Base-by-base conservation (phyloP, 2,113 vertebrate genomes). In the Corythornis madagascariensis region DNA sequence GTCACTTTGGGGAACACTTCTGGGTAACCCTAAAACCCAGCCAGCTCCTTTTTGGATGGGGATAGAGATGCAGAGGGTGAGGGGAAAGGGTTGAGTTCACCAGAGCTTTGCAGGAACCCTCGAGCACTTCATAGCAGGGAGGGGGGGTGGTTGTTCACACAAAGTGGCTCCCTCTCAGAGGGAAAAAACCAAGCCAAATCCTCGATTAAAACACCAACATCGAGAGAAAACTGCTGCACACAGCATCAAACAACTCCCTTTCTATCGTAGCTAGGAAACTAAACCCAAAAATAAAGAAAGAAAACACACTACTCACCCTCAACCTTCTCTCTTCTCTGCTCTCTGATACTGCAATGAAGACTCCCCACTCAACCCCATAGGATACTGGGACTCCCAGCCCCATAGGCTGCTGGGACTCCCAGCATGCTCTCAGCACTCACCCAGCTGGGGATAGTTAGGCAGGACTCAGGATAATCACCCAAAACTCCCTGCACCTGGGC, bases 31-130 rank as follows among this genome's bases (percentile, higher is more conserved):
- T 2, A 35, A 76, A 43, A 6, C 1, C 4, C 8, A 21, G 9
- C 8, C 26, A 15, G 22, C 19, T 25, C 25, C 6, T 45, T 67
- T 53, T 52, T 17, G 9, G 20, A 0, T 0, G 4, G 40, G 17
- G 33, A 9, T 19, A 10, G 4, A 2, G 11, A 42, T 17, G 9
- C 45, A 11, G 9, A 1, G 42, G 16, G 24, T 1, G 16, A 15
- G 3, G 5, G 14, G 40, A 28, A 17, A n/a, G 11, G 17, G 4
- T 15, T 66, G 21, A 16, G 31, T 43, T 64, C 66, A 9, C 16
- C 13, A 11, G 22, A 66, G 28, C 43, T 11, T 38, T 13, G 13
- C 25, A 70, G 45, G 26, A 5, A 7, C 31, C 29, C 16, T n/a
- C 0, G 0, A 47, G 55, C 17, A 43, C 19, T 48, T 38, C 70